These are phyloP conservation scores for Agonum fuliginosum DNA, from an alignment of 2,888 invertebrate species.

Conservation along the genomic window DNA sequence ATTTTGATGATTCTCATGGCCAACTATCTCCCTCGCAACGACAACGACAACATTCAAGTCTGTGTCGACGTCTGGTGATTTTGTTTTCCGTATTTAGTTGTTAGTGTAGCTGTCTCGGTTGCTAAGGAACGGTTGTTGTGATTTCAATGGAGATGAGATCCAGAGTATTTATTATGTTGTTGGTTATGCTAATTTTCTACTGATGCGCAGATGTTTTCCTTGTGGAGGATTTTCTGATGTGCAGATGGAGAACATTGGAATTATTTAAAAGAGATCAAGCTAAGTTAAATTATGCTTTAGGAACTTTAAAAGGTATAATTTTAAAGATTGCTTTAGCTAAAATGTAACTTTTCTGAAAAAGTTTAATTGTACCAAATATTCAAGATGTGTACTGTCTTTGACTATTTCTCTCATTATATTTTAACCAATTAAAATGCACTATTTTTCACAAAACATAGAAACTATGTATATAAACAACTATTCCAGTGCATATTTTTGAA, in stretches of 20 bases:
- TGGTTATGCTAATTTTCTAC: conserved; percentile 48
- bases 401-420: too few species aligned
- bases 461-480: too few species aligned
- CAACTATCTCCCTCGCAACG: conserved; percentile 14
- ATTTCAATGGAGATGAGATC: conserved; percentile 37
- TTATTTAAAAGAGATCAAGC: background rate
- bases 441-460: too few species aligned
- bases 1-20: background rate
- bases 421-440: too few species aligned
- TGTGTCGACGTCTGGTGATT: conserved; percentile 14
- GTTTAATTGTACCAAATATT: too few species aligned
- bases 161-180: conserved; percentile 46
- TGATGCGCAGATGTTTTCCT: background rate
- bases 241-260: conserved; percentile 6
- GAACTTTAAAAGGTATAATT: too few species aligned
- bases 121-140: conserved; percentile 12
- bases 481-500: too few species aligned
- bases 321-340: too few species aligned
- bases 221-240: too few species aligned
- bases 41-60: background rate
- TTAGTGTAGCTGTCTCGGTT: conserved; percentile 12
- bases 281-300: background rate
- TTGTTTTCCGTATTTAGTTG: conserved; percentile 51
- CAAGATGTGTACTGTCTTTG: too few species aligned
- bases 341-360: too few species aligned